Evolutionary conservation across 2,888 invertebrate species (phyloP).

Genomic region (Ypsolopha scabrella): DNA sequence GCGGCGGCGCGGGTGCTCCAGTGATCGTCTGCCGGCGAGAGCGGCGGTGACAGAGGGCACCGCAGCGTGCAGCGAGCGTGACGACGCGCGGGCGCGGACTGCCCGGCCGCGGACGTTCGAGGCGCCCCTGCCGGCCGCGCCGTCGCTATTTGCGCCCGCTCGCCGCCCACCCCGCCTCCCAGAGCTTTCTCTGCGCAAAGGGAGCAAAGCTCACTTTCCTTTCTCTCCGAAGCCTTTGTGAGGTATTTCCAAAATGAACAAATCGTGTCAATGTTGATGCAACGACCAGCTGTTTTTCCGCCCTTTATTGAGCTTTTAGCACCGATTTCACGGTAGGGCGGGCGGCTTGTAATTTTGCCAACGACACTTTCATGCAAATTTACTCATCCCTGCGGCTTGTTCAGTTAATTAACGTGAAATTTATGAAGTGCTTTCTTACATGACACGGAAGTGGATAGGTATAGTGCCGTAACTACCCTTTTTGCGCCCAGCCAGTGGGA

Average conservation of each 20-base stretch:
- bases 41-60: slow-evolving; percentile 3
- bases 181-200: slow-evolving; percentile 4
- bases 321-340: too few species aligned
- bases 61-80: slow-evolving; percentile 4
- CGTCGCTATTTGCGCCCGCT: slow-evolving; percentile 60
- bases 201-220: not conserved
- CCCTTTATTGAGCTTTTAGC: too few species aligned
- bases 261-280: not conserved
- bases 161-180: slow-evolving; percentile 13
- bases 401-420: too few species aligned
- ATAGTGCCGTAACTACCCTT: too few species aligned
- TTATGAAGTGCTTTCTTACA: too few species aligned
- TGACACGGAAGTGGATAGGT: too few species aligned
- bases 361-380: too few species aligned
- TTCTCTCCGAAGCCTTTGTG: not conserved
- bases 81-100: slow-evolving; percentile 32
- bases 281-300: not conserved
- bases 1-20: slow-evolving; percentile 6
- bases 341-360: too few species aligned
- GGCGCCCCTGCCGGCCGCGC: slow-evolving; percentile 42
- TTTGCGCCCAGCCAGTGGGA: too few species aligned
- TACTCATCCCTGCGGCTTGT: too few species aligned
- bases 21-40: slow-evolving; percentile 12
- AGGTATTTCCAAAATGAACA: not conserved
- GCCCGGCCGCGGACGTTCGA: slow-evolving; percentile 9